phyloP scores from a whole-genome alignment of 2,113 vertebrate genomes.

The Serilophus lunatus region DNA sequence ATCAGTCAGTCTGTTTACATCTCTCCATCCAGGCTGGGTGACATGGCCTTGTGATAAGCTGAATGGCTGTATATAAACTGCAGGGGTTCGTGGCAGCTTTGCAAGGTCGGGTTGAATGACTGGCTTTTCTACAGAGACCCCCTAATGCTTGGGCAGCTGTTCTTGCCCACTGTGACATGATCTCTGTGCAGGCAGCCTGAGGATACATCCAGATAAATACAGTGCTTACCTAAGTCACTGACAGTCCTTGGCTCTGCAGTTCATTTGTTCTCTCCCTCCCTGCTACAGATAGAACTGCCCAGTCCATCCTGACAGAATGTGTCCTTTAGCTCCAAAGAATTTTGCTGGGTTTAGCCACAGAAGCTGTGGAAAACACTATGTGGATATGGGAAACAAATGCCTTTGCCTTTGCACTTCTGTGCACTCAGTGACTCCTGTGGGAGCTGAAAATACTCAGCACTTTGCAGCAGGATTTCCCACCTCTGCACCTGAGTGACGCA shows the following conservation, averaged over 20 bases:
- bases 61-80: background rate
- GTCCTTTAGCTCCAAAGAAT: background rate
- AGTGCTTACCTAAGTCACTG: background rate
- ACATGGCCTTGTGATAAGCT: background rate
- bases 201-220: background rate
- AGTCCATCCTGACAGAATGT: background rate
- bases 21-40: background rate
- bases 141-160: background rate
- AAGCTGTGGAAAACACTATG: background rate
- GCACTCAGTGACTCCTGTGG: background rate
- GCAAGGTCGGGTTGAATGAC: background rate
- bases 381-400: background rate
- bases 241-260: background rate
- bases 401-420: background rate
- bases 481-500: background rate
- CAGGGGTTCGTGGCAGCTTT: background rate
- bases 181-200: background rate
- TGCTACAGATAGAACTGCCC: background rate
- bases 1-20: background rate
- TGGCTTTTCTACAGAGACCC: background rate
- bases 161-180: accelerated
- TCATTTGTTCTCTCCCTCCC: background rate
- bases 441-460: background rate
- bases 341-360: background rate
- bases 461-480: background rate